phyloP scores from a whole-genome alignment of 1,140 invertebrate genomes.

The Drosophila rhopaloa region DNA sequence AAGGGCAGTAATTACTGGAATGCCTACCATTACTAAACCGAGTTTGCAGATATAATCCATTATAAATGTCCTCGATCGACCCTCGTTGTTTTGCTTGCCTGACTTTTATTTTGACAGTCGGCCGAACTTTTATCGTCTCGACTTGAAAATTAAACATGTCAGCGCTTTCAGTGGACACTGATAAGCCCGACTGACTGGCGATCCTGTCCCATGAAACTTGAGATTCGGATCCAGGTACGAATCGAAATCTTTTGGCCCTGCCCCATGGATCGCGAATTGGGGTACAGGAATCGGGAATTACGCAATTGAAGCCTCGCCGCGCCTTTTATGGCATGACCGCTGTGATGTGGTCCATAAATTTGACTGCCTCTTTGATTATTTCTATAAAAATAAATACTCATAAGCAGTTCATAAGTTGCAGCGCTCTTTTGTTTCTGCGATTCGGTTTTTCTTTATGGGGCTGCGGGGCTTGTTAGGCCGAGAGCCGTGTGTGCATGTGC shows the following conservation, averaged over 20 bases:
- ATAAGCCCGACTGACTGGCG: constrained; percentile 37
- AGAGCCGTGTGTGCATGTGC: constrained; percentile 63
- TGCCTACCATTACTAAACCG: not conserved
- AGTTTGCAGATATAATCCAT: not conserved
- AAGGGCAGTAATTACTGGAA: not conserved
- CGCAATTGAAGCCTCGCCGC: constrained; percentile 42
- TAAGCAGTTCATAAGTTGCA: constrained; percentile 79
- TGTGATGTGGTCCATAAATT: constrained; percentile 70
- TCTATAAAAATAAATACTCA: constrained; percentile 81
- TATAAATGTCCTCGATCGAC: not conserved
- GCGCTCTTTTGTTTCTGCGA: constrained; percentile 54
- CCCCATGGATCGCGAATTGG: not conserved
- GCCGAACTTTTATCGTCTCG: constrained; percentile 48
- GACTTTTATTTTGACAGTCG: constrained; percentile 42
- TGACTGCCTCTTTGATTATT: constrained; percentile 75
- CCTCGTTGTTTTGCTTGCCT: constrained; percentile 33
- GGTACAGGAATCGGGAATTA: constrained; percentile 22
- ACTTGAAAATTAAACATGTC: constrained; percentile 78
- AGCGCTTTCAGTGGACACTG: constrained; percentile 65
- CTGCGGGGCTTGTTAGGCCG: constrained; percentile 52
- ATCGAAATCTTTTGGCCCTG: not conserved
- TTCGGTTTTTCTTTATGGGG: constrained; percentile 31
- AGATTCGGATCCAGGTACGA: not conserved
- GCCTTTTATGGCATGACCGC: constrained; percentile 38
- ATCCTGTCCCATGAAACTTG: not conserved